Conservation (phyloP, 2,113 vertebrate species). For the Otis tarda region DNA sequence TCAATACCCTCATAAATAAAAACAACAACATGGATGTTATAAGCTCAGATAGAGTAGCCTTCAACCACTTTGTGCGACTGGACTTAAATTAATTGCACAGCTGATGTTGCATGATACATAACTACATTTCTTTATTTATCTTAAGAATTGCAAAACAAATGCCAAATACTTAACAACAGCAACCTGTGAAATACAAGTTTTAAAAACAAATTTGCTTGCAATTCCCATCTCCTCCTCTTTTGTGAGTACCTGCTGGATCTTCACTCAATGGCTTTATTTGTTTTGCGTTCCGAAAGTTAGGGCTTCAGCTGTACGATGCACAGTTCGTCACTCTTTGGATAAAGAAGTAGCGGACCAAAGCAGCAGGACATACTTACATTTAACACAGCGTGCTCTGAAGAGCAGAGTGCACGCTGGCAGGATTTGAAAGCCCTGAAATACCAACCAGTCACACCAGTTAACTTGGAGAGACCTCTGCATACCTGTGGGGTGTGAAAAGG, state of each 20-base stretch:
- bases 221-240: neutral
- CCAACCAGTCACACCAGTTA: neutral
- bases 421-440: conserved; percentile 25
- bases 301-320: neutral
- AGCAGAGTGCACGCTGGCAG: neutral
- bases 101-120: neutral
- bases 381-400: neutral
- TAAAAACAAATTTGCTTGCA: neutral
- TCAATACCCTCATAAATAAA: neutral
- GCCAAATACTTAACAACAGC: neutral
- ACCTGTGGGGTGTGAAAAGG: conserved; percentile 64
- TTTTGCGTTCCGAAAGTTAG: conserved; percentile 4
- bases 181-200: neutral
- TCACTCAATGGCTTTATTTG: conserved; percentile 34
- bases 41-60: neutral
- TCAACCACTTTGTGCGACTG: neutral
- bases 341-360: neutral
- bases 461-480: conserved; percentile 9
- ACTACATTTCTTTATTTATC: neutral
- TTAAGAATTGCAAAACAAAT: neutral
- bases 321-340: conserved; percentile 22
- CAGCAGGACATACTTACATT: neutral
- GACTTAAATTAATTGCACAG: neutral
- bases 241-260: neutral
- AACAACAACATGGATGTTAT: neutral